Percentiles rank a stretch among this genome's conserved stretches.
Conservation (phyloP, 2,888 invertebrate genomes). For the Drosophila imparisetae region DNA sequence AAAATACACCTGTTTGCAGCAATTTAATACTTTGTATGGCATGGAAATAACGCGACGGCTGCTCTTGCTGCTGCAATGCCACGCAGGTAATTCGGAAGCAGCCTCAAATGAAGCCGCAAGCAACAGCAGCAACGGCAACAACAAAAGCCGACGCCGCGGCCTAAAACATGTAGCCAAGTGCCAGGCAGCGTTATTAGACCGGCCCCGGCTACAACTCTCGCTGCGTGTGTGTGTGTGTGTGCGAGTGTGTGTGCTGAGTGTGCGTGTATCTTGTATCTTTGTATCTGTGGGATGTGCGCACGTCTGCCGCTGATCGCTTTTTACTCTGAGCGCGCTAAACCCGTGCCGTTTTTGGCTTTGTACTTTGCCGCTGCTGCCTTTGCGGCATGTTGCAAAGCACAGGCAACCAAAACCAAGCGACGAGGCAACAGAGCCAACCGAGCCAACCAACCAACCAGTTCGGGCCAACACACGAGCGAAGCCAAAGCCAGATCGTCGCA, state of each 20-base stretch:
- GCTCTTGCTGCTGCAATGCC: slow-evolving; percentile 54
- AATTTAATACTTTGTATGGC: slow-evolving; percentile 79
- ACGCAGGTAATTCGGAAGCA: slow-evolving; percentile 83
- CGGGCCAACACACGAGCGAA: slow-evolving; percentile 39
- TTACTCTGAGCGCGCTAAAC: slow-evolving; percentile 83
- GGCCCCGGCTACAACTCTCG: slow-evolving; percentile 46
- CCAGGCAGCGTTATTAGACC: slow-evolving; percentile 73
- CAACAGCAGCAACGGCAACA: slow-evolving; percentile 53
- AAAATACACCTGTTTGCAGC: slow-evolving; percentile 79
- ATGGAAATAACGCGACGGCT: slow-evolving; percentile 70
- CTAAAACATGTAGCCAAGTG: slow-evolving; percentile 74
- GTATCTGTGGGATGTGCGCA: slow-evolving; percentile 67
- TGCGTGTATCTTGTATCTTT: slow-evolving; percentile 46
- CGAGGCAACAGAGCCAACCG: slow-evolving; percentile 1
- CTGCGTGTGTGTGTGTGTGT: slow-evolving; percentile 33
- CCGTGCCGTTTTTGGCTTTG: slow-evolving; percentile 84
- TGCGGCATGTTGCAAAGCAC: slow-evolving; percentile 83
- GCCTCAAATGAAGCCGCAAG: slow-evolving; percentile 71
- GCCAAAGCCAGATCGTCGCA: slow-evolving; percentile 67
- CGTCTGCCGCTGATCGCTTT: slow-evolving; percentile 78
- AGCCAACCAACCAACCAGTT: slow-evolving; percentile 29
- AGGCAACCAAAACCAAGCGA: slow-evolving; percentile 20
- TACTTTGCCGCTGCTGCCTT: slow-evolving; percentile 78
- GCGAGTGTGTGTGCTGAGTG: slow-evolving; percentile 27
- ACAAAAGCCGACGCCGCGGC: slow-evolving; percentile 66